Evolutionary conservation across 2,113 vertebrate species (phyloP), one percentile per base, ranked within the genome.

Genomic region (Tichodroma muraria): DNA sequence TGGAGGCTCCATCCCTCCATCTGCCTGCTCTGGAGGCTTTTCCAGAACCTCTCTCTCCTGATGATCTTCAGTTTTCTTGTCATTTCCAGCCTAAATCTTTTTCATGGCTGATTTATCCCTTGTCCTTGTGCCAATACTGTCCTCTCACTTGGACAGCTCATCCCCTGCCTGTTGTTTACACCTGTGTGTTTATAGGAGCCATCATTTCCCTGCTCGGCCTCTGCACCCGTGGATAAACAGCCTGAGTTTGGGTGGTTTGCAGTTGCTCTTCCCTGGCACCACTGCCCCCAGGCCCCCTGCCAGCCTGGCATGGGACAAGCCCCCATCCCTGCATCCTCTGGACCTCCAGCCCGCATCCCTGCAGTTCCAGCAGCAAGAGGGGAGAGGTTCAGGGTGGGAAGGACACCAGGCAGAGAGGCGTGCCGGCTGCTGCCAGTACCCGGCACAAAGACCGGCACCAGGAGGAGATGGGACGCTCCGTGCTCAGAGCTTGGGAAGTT

Each of bases 361-460:
- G 31, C 2, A 8, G 59, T 78, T 31, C 1, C 4, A 3, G 44
- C 78, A 72, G 71, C 11, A 5, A 12, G 25, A 37, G 38, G 16
- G 19, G 57, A 6, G 27, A 45, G 47, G 35, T 30, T 69, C 17
- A 19, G 72, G 59, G 15, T 35, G 78, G 72, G 38, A 22, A 49
- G 60, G 31, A 2, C 30, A 0, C 2, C 4, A 1, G 2, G 52
- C 30, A 28, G 56, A 38, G 49, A 16, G 3, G 1, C 0, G 4
- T 63, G 63, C 18, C 2, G 1, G 14, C 30, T 50, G 37, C 63
- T 52, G 5, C 19, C 28, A 3, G 60, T 71, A 8, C 24, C 35
- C 10, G 0, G 31, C 8, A 0, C n/a, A 9, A 14, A 38, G 40
- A 12, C 2, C 6, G 1, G 20, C 9, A 3, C 0, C 1, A 49